These are phyloP conservation scores for Cervus canadensis DNA, from an alignment of 2,113 vertebrate species.

Conservation along the genomic window DNA sequence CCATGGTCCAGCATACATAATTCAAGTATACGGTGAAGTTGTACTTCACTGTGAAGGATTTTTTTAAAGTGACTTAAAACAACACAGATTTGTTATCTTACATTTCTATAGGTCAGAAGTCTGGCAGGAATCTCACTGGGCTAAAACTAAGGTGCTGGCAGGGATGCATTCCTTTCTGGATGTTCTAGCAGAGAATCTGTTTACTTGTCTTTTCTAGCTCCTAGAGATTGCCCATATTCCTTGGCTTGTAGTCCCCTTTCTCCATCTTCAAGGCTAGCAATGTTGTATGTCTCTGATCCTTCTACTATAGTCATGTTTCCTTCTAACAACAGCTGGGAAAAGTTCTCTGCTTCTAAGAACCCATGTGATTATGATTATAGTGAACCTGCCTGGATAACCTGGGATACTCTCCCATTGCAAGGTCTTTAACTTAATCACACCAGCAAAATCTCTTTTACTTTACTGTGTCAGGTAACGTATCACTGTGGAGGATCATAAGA, in stretches of 20 bases:
- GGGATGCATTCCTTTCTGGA: not conserved
- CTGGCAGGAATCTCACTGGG: not conserved
- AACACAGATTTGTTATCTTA: not conserved
- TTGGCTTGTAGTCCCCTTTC: not conserved
- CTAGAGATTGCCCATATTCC: not conserved
- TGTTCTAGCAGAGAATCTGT: not conserved
- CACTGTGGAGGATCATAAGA: not conserved
- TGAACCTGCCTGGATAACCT: not conserved
- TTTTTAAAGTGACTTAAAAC: not conserved
- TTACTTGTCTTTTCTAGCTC: not conserved
- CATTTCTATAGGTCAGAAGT: not conserved
- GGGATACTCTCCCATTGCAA: not conserved
- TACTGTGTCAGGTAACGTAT: not conserved
- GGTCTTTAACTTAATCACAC: not conserved
- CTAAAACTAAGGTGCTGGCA: not conserved
- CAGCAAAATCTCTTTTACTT: not conserved
- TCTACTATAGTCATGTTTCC: not conserved
- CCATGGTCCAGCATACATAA: not conserved
- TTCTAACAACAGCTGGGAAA: not conserved
- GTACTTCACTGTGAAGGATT: not conserved
- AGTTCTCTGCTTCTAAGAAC: not conserved
- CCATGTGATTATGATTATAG: not conserved
- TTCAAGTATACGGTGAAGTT: not conserved
- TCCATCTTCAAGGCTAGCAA: not conserved
- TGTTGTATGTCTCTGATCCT: not conserved